These are phyloP conservation scores for Pasiphila rectangulata DNA, from an alignment of 2,888 invertebrate species.

Conservation along the genomic window DNA sequence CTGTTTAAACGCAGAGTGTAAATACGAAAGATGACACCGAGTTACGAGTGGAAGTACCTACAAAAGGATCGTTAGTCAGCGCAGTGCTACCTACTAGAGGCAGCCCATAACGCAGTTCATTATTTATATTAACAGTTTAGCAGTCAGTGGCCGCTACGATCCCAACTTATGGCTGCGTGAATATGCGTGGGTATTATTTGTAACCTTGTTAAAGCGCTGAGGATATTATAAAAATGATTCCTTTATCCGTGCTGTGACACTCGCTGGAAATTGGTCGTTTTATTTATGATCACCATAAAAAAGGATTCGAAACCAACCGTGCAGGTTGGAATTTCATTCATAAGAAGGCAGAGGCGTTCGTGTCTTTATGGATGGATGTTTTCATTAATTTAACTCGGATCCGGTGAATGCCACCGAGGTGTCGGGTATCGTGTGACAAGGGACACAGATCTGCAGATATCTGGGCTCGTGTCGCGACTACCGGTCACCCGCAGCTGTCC, in stretches of 20 bases:
- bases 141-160: constrained; percentile 73
- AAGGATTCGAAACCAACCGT: constrained; percentile 70
- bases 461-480: constrained; percentile 62
- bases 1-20: constrained; percentile 25
- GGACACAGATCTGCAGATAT: constrained; percentile 59
- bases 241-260: constrained; percentile 79
- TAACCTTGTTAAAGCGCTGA: constrained; percentile 78
- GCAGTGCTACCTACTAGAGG: constrained; percentile 64
- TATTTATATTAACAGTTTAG: constrained; percentile 81
- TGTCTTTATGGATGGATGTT: constrained; percentile 79
- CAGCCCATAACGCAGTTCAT: constrained; percentile 77
- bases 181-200: constrained; percentile 80
- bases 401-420: constrained; percentile 66
- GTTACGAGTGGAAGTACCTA: constrained; percentile 58
- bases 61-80: constrained; percentile 76
- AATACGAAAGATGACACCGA: constrained; percentile 38
- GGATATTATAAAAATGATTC: constrained; percentile 81
- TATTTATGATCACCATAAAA: constrained; percentile 79
- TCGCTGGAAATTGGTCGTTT: constrained; percentile 78
- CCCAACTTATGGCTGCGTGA: constrained; percentile 76
- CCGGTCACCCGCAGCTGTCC: constrained; percentile 44
- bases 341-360: constrained; percentile 80
- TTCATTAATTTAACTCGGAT: constrained; percentile 78
- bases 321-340: constrained; percentile 81
- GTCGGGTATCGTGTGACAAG: constrained; percentile 60